Evolutionary conservation across 2,888 invertebrate genomes (phyloP), one percentile per base, ranked within the genome.

Genomic region (Drosophila ustulata): DNA sequence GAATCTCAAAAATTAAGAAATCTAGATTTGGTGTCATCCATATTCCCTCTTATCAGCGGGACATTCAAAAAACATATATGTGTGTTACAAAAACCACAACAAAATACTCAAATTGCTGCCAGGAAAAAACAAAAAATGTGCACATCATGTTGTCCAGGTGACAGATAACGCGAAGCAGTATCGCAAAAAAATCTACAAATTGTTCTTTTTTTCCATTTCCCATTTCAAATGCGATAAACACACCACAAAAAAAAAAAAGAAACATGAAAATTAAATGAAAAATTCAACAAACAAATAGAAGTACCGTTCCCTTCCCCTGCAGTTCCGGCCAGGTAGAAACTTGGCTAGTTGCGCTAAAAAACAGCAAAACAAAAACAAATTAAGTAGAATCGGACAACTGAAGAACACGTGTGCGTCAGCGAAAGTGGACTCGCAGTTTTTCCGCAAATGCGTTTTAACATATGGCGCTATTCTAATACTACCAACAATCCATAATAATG

Each of bases 91-190:
- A 58, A 47, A 41, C 51, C 32, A 59, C 56, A 56, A 41, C 47
- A 56, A 47, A 55, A 46, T 55, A 62, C 59, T 52, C 52, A 65
- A 63, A 74, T 59, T 71, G 58, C 67, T 49, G 50, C 58, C 52
- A 61, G 53, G 45, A 69, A 76, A 71, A 65, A 62, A 46, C 47
- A 58, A 39, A 25, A 58, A 75, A 68, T 75, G 64, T 75, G 64
- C 72, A 28, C 77, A 69, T 73, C 69, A 77, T 76, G 77, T 53
- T 76, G 69, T 73, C 69, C 75, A 72, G 58, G 37, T 75, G 68
- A 13, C 57, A 72, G 69, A 69, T 73, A 70, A 59, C 61, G 43
- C 3, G 37, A 46, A 3, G 0, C 37, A 30, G 30, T 18, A 25
- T 9, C 8, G 4, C 28, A 30, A 43, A 53, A 43, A 26, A 25